Evolutionary conservation across 1,140 invertebrate species (phyloP), one percentile per base, ranked within the genome.

Genomic region (Drosophila tani): DNA sequence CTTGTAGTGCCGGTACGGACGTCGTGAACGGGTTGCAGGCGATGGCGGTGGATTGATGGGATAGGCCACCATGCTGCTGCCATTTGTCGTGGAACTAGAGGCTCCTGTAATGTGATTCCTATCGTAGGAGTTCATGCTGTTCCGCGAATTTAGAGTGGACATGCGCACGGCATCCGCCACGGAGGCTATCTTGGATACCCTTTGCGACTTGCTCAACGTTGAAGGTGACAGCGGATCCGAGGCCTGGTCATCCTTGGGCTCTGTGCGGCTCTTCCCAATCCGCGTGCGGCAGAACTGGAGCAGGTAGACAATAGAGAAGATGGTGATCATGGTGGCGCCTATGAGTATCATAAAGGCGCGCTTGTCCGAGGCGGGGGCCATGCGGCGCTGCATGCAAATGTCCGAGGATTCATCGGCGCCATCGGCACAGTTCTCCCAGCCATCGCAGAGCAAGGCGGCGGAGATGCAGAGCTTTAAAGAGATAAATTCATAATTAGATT

Each of bases 21-120:
- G 94, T 19, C 95, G 95, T 35, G 94, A 95, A 0, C 97, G 96
- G 5, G 97, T 97, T 92, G 96, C 97, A 1, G 98, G 98, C 93
- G 96, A 97, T 2, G 98, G 98, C 5, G 98, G 98, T 41, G 98
- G 98, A 93, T 98, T 98, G 1, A 91, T 86, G 29, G 80, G 93
- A 83, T 92, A 93, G 51, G 90, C 93, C 58, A 81, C 93, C 92
- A 91, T 93, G 90, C 75, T 94, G 79, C 93, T 94, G 5, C 94
- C 95, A 71, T 95, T 94, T 0, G 96, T 97, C 19, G 94, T 95
- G 7, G 95, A 96, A 84, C 96, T 97, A 1, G 96, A 97, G 1
- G 97, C 96, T 21, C 96, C 97, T 15, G 97, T 97, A 11, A 97
- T 95, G 74, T 97, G 96, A 92, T 96, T 96, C 19, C 96, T 94